Evolutionary conservation across 1,140 invertebrate genomes (phyloP).

Genomic region (Anastatus disparis): DNA sequence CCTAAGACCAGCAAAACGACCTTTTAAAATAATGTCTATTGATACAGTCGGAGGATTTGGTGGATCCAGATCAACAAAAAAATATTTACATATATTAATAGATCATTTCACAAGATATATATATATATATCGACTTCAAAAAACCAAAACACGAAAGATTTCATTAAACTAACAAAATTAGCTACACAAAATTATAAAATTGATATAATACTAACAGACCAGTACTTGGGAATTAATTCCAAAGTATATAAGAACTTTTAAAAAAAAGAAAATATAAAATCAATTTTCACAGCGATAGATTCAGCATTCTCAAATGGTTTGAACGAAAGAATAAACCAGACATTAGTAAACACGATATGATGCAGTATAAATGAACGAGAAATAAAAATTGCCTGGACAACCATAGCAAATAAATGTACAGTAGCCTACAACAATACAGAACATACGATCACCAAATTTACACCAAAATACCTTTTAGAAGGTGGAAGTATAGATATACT

Average conservation of each 20-base stretch:
- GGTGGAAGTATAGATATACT: constrained; percentile 1
- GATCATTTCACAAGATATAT: constrained; percentile 54
- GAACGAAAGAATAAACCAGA: constrained; percentile 40
- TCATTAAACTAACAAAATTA: constrained; percentile 51
- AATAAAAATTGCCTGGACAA: constrained; percentile 23
- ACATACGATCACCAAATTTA: constrained; percentile 20
- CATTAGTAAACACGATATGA: constrained; percentile 35
- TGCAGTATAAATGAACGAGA: constrained; percentile 26
- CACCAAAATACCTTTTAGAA: constrained; percentile 22
- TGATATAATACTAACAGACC: constrained; percentile 37
- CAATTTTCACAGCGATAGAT: constrained; percentile 37
- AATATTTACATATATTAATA: constrained; percentile 52
- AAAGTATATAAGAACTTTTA: constrained; percentile 41
- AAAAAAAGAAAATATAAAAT: constrained; percentile 24
- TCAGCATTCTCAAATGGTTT: constrained; percentile 35
- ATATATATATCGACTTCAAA: constrained; percentile 54
- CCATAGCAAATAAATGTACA: constrained; percentile 23
- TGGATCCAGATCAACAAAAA: constrained; percentile 51
- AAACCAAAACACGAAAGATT: constrained; percentile 54
- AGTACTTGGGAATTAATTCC: constrained; percentile 41
- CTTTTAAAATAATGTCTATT: constrained; percentile 57
- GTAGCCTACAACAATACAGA: constrained; percentile 29
- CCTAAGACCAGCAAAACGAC: constrained; percentile 42
- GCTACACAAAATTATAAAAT: constrained; percentile 46
- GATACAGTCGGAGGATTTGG: constrained; percentile 56